phyloP scores from a whole-genome alignment of 2,888 invertebrate genomes.

The Pseudoips prasinana region DNA sequence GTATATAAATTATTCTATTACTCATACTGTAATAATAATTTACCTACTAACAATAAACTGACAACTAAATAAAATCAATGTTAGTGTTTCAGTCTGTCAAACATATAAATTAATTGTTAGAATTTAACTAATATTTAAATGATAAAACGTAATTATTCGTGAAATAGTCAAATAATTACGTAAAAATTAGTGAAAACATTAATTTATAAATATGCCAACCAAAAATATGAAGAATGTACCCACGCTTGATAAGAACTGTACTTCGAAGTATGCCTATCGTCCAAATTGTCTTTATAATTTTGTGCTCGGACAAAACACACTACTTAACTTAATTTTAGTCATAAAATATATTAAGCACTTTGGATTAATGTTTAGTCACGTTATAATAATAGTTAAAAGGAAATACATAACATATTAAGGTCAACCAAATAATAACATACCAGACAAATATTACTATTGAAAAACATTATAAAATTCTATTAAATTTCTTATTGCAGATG shows the following conservation, averaged over 20 bases:
- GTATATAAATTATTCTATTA: too few relatives aligned
- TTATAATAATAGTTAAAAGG: neutral
- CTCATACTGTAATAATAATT: too few relatives aligned
- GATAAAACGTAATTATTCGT: too few relatives aligned
- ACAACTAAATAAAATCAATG: constrained; percentile 26
- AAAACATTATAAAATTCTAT: too few relatives aligned
- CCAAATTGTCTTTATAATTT: constrained; percentile 6
- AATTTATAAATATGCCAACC: too few relatives aligned
- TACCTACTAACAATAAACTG: constrained; percentile 2
- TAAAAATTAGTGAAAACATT: too few relatives aligned
- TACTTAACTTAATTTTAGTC: constrained; percentile 16
- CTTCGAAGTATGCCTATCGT: too few relatives aligned
- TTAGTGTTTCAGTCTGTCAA: constrained; percentile 62
- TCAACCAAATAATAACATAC: constrained; percentile 11
- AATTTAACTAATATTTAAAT: constrained; percentile 15
- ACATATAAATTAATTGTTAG: constrained; percentile 34
- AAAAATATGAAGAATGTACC: too few relatives aligned
- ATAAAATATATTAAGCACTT: constrained; percentile 36
- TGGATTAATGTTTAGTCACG: constrained; percentile 24
- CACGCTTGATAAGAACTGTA: too few relatives aligned
- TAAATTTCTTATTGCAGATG: constrained; percentile 1
- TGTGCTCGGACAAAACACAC: constrained; percentile 18
- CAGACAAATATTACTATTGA: constrained; percentile 1
- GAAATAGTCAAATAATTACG: constrained; percentile 9
- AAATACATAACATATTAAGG: constrained; percentile 4